Conservation (phyloP, 2,797 vertebrate species). For the Lepus townsendii region DNA sequence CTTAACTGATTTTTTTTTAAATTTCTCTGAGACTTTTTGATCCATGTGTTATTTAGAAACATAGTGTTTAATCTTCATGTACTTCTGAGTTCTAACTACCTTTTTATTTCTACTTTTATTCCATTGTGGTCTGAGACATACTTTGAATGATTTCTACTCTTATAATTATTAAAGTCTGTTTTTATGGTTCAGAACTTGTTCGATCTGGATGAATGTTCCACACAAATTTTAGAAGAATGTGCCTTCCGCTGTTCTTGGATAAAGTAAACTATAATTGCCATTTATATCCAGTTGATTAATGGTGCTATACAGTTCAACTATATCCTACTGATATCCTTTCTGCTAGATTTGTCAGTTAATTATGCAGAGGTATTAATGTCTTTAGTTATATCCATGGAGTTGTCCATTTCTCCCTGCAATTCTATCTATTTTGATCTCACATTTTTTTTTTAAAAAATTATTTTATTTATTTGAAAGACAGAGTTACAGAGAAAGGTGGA, state of each 20-base stretch:
- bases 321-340: not conserved
- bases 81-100: not conserved
- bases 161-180: not conserved
- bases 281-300: not conserved
- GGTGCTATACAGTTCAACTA: not conserved
- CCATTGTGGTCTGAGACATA: not conserved
- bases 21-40: not conserved
- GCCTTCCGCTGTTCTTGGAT: not conserved
- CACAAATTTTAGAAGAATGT: not conserved
- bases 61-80: not conserved
- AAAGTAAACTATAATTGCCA: not conserved
- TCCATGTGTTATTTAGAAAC: not conserved
- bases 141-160: not conserved
- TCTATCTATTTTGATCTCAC: not conserved
- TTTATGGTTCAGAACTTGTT: not conserved
- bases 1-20: slow-evolving; percentile 1
- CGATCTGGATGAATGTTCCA: not conserved
- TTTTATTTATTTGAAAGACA: no score
- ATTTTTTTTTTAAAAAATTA: not conserved
- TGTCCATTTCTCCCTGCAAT: not conserved
- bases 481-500: no score
- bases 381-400: not conserved
- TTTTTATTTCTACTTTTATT: slow-evolving; percentile 1
- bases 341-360: not conserved
- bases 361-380: not conserved